Evolutionary conservation across 2,888 invertebrate genomes (phyloP).

Genomic region (Phaonia tiefii): DNA sequence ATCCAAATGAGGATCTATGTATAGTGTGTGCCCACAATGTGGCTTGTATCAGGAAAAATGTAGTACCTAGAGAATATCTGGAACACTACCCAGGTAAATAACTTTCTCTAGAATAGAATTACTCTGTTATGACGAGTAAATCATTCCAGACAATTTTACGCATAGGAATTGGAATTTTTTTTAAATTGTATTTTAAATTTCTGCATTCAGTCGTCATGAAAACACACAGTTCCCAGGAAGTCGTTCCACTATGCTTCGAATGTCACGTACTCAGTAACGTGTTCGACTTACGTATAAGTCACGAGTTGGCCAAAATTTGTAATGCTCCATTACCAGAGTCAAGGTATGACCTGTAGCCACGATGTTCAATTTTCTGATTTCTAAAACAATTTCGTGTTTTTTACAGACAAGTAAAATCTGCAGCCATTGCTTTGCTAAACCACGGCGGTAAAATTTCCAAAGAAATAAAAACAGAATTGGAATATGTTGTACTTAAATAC

Average conservation of each 20-base stretch:
- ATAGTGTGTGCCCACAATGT: conserved; percentile 88
- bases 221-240: conserved; percentile 90
- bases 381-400: conserved; percentile 24
- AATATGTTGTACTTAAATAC: conserved; percentile 81
- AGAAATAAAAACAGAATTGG: conserved; percentile 81
- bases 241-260: conserved; percentile 85
- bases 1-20: conserved; percentile 87
- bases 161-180: too few species aligned
- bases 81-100: conserved; percentile 86
- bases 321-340: conserved; percentile 83
- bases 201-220: conserved; percentile 86
- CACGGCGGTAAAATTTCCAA: conserved; percentile 82
- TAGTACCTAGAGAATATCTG: conserved; percentile 91
- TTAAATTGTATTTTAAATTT: too few species aligned
- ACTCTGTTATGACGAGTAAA: too few species aligned
- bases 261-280: conserved; percentile 88
- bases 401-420: conserved; percentile 82
- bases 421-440: conserved; percentile 83
- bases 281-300: conserved; percentile 84
- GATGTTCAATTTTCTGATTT: too few species aligned
- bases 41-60: conserved; percentile 87
- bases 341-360: conserved; percentile 68
- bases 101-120: too few species aligned
- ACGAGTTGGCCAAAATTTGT: conserved; percentile 83
- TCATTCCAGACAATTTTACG: too few species aligned